Base-by-base conservation (phyloP, 2,888 invertebrate species). In the Meta bourneti region DNA sequence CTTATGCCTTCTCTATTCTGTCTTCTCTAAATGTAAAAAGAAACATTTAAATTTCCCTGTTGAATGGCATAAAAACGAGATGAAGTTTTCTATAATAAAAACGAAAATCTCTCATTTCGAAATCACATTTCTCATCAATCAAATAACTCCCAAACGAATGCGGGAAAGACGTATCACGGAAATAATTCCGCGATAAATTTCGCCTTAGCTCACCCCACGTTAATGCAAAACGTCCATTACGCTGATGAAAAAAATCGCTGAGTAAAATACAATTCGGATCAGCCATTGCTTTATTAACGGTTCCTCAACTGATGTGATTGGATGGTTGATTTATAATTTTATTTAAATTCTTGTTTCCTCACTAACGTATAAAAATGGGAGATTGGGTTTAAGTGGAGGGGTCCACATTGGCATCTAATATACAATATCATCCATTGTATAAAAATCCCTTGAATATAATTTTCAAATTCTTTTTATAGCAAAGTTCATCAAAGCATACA, bases 151-250 rank as follows among this genome's bases (percentile, higher is more conserved):
- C n/a, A 7, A 9, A 61, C 20, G 7, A 6, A 11, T 61, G 61
- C 34, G 20, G 20, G 34, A 8, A 61, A 5, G 19, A 54, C 79
- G 34, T 61, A 79, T 79, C 54, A 34, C 16, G 11, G 79, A 87
- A 87, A 87, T 87, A 70, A 87, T 49, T 87, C 79, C 7, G 71
- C 78, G 79, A 87, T 87, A 87, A 79, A 87, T 79, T 79, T 72
- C 70, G 51, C 54, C 52, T 72, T 79, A 20, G 71, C 49, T 71
- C 52, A 52, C 20, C 16, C 79, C n/a, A 61, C 34, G 79, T 52
- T 87, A 87, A 87, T 87, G 79, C 79, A 84, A 84, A 84, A 52
- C 74, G 79, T 72, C 87, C 87, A 87, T 87, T 87, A 87, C 19
- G n/a, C 34, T 87, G 72, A 87, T 87, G 87, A 79, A 87, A 86